Percentiles rank a stretch among this genome's conserved stretches.
These are phyloP conservation scores for Herpetotheres cachinnans DNA, from an alignment of 2,113 vertebrate genomes.

Conservation along the genomic window DNA sequence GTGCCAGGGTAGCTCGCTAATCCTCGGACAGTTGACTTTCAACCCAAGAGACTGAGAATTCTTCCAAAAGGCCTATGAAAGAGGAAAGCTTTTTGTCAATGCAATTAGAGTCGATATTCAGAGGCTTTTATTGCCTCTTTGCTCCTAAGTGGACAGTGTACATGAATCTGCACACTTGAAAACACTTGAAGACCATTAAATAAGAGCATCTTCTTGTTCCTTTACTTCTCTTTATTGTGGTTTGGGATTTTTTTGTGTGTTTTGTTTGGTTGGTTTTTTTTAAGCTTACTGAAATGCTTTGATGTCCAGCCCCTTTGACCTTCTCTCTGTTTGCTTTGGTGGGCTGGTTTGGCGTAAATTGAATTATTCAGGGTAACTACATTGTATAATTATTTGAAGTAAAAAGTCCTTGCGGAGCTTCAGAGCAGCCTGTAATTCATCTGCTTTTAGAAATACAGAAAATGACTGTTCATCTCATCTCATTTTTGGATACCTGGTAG, in stretches of 20 bases:
- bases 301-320: neutral
- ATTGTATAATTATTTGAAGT: neutral
- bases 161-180: neutral
- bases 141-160: neutral
- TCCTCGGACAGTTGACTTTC: neutral
- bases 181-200: neutral
- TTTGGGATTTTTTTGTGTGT: neutral
- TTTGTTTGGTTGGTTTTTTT: neutral
- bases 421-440: neutral
- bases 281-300: neutral
- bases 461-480: neutral
- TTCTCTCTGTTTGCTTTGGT: neutral
- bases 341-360: neutral
- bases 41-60: too few relatives aligned
- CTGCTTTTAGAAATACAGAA: neutral
- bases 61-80: neutral
- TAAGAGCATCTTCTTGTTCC: neutral
- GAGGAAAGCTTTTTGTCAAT: neutral
- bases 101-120: neutral
- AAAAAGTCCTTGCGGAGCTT: neutral
- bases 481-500: neutral
- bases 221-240: neutral
- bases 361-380: neutral
- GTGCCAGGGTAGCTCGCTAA: neutral
- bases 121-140: neutral